Base-by-base conservation (phyloP, 2,113 vertebrate species). In the Ardeotis arabs region DNA sequence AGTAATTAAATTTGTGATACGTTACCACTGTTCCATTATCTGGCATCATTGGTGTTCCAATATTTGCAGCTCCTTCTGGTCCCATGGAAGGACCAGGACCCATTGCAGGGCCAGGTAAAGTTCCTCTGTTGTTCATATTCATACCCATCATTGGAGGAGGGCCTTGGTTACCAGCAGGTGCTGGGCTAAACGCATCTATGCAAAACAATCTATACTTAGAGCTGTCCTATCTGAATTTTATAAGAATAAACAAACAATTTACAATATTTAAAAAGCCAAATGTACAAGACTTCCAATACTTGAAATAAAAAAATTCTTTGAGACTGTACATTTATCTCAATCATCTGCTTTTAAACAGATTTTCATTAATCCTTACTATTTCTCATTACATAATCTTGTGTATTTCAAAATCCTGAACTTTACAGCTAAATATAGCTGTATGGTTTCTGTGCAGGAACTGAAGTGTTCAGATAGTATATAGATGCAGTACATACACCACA, bases 1-100 rank as follows among this genome's bases (percentile, higher is more conserved):
- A 98, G 91, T 95, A 98, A 97, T 95, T 92, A 96, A 98, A 91
- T 95, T 95, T 91, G 91, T 95, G 97, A 99, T 99, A 99, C 99
- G 13, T 99, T 99, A 99, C 99, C 99, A 99, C 99, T 94, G 99
- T 97, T 99, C 99, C 99, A 97, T 99, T 99, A 98, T 99, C 99
- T 96, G 99, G 98, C 98, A 99, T 99, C 98, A 99, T 97, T 96
- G 98, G 97, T 89, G 99, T 98, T 97, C 98, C 99, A 98, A 99
- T 98, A 98, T 98, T 99, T 98, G 99, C 95, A 87, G 99, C 98
- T 98, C 98, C 99, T 98, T 99, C 99, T 94, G 98, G 98, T 94
- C 99, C 99, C 98, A 99, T 98, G 98, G 99, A 96, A 98, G 98
- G 97, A 98, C 98, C 98, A 98, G 98, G 98, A 96, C 98, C 98